These are phyloP conservation scores for Pollenia angustigena DNA, from an alignment of 2,888 invertebrate genomes.

Conservation along the genomic window DNA sequence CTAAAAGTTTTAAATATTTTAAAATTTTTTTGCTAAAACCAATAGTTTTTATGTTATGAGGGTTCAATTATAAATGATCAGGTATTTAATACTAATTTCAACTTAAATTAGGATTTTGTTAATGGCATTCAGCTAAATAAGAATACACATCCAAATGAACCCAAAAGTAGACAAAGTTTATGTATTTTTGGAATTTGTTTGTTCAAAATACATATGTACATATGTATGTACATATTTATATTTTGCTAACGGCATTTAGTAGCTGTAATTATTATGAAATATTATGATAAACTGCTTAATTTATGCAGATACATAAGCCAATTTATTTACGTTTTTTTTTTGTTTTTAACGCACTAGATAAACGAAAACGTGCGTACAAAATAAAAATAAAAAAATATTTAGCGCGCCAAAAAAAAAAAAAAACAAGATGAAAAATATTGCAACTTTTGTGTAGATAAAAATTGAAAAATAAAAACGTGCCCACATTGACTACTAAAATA, in stretches of 20 bases:
- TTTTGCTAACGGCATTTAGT: constrained; percentile 20
- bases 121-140: background rate
- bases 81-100: background rate
- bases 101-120: constrained; percentile 23
- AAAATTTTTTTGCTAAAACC: too few relatives aligned
- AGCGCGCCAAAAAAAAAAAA: background rate
- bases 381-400: background rate
- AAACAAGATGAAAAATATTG: too few relatives aligned
- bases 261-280: constrained; percentile 39
- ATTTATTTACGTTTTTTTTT: background rate
- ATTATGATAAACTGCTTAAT: constrained; percentile 40
- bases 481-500: too few relatives aligned
- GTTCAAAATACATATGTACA: background rate
- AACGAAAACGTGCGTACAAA: constrained; percentile 17
- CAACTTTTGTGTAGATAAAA: too few relatives aligned
- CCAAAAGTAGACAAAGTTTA: too few relatives aligned
- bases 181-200: background rate
- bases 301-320: constrained; percentile 36
- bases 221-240: background rate
- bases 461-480: too few relatives aligned
- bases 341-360: constrained; percentile 5
- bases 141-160: too few relatives aligned
- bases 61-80: too few relatives aligned
- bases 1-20: too few relatives aligned
- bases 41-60: too few relatives aligned